Percentiles rank a stretch among this genome's conserved stretches.
phyloP scores from a whole-genome alignment of 2,113 vertebrate species.

The Oreochromis niloticus region DNA sequence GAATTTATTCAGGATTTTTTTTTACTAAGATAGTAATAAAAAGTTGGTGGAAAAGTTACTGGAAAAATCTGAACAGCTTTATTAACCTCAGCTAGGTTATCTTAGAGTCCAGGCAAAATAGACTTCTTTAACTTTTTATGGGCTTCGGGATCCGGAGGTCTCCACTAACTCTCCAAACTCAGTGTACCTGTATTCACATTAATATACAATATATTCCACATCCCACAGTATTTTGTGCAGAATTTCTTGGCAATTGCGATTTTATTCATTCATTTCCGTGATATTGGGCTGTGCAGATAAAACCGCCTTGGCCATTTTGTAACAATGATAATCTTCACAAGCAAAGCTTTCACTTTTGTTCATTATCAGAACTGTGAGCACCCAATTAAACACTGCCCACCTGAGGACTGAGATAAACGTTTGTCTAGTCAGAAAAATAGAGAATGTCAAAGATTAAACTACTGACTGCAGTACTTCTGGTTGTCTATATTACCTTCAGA shows the following conservation, averaged over 20 bases:
- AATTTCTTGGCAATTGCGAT: not conserved
- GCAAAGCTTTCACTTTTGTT: not conserved
- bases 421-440: not conserved
- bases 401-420: not conserved
- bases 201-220: not conserved
- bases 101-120: not conserved
- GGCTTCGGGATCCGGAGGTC: not conserved
- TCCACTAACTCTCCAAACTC: not conserved
- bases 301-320: not conserved
- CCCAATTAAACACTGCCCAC: not conserved
- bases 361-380: not conserved
- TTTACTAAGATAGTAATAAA: not conserved
- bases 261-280: not conserved
- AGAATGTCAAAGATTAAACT: not conserved
- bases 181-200: not conserved
- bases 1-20: rapidly evolving
- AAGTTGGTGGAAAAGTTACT: not conserved
- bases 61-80: not conserved
- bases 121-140: not conserved
- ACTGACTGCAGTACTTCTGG: not conserved
- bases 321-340: not conserved
- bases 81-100: not conserved
- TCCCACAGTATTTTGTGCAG: not conserved
- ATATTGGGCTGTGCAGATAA: not conserved
- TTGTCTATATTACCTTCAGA: not conserved